A percentile compares a stretch with the other conserved stretches of the same genome.
Evolutionary conservation across 2,113 vertebrate species (phyloP).

Genomic region (Pipra filicauda): DNA sequence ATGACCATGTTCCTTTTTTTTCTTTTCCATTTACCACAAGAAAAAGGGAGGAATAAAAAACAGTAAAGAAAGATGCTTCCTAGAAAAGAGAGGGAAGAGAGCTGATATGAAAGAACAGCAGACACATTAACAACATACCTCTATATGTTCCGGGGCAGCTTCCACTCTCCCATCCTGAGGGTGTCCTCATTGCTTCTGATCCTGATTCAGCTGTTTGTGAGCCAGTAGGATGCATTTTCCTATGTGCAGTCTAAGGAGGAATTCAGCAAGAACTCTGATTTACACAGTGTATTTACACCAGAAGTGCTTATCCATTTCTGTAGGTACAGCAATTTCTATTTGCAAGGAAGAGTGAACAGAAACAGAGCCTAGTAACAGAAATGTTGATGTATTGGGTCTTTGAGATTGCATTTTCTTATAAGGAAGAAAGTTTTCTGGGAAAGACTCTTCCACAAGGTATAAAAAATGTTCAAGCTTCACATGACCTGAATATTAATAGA

Average conservation of each 20-base stretch:
- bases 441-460: neutral
- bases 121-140: neutral
- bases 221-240: neutral
- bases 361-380: neutral
- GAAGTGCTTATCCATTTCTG: neutral
- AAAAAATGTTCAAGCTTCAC: neutral
- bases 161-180: neutral
- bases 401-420: neutral
- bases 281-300: neutral
- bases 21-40: neutral
- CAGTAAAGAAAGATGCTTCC: neutral
- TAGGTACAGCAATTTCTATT: neutral
- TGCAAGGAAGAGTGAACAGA: neutral
- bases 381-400: neutral
- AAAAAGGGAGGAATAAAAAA: neutral
- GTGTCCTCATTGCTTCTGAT: neutral
- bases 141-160: neutral
- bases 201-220: neutral
- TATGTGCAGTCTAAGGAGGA: neutral
- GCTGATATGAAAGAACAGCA: neutral
- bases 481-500: neutral
- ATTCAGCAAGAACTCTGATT: neutral
- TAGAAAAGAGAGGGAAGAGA: neutral
- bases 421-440: neutral
- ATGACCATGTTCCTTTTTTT: neutral